These are phyloP conservation scores for Thunnus albacares DNA, from an alignment of 2,797 vertebrate species.

Conservation along the genomic window DNA sequence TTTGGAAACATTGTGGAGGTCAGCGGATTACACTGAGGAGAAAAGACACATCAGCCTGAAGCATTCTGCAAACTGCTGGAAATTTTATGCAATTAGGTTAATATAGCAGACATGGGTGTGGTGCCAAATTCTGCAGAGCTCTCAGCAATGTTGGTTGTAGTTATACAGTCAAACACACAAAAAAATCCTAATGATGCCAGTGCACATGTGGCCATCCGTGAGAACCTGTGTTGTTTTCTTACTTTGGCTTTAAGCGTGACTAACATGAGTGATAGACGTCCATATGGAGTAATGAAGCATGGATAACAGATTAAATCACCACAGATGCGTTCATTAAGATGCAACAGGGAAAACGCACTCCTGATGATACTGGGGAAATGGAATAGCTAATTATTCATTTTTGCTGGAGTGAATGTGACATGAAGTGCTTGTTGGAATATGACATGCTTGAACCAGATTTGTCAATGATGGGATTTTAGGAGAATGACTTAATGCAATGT, in stretches of 20 bases:
- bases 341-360: conserved; percentile 42
- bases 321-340: conserved; percentile 66
- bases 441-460: conserved; percentile 21
- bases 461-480: conserved; percentile 1
- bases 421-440: conserved; percentile 26
- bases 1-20: conserved; percentile 29
- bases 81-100: conserved; percentile 41
- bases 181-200: background rate
- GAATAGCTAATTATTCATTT: conserved; percentile 8
- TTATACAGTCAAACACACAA: conserved; percentile 8
- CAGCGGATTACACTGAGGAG: background rate
- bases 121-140: conserved; percentile 16
- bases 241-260: conserved; percentile 33
- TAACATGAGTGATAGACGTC: conserved; percentile 48
- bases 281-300: conserved; percentile 63
- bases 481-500: background rate
- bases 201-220: background rate
- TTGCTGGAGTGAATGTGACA: conserved; percentile 15
- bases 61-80: conserved; percentile 2
- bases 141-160: conserved; percentile 10
- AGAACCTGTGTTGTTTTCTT: conserved; percentile 4
- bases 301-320: conserved; percentile 63
- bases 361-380: conserved; percentile 14
- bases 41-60: background rate
- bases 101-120: conserved; percentile 46